Conservation (phyloP, 2,888 invertebrate species). For the Dexiosoma caninum region DNA sequence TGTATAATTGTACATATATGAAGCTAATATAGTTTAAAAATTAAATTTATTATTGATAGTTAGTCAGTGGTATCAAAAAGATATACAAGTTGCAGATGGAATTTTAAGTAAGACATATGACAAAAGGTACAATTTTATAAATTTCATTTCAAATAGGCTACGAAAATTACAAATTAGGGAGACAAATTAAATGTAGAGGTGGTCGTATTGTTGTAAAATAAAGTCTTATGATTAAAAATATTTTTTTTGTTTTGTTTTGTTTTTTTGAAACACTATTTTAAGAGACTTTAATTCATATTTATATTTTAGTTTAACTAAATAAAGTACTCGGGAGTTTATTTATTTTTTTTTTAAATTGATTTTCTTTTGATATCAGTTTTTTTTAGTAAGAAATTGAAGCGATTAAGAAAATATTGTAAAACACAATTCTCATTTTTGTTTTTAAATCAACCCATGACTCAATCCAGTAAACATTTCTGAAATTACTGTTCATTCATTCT, state of each 20-base stretch:
- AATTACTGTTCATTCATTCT: too few species aligned
- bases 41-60: slow-evolving; percentile 31
- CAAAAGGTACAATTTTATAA: slow-evolving; percentile 39
- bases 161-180: neutral
- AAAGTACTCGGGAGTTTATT: slow-evolving; percentile 11
- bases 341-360: neutral
- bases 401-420: too few species aligned
- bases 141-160: neutral
- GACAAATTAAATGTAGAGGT: neutral
- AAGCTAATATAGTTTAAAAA: slow-evolving; percentile 6
- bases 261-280: slow-evolving; percentile 13
- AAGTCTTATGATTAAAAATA: too few species aligned
- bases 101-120: neutral
- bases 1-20: slow-evolving; percentile 13
- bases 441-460: too few species aligned
- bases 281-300: neutral
- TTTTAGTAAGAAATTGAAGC: too few species aligned
- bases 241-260: neutral
- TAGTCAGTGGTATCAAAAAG: slow-evolving; percentile 58
- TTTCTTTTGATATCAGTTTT: too few species aligned
- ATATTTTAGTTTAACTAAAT: slow-evolving; percentile 23
- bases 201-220: slow-evolving; percentile 28
- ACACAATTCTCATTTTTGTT: too few species aligned
- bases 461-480: too few species aligned
- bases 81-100: slow-evolving; percentile 9